A percentile compares a stretch with the other conserved stretches of the same genome.
Evolutionary conservation across 1,140 invertebrate genomes (phyloP).

Genomic region (Mya arenaria): DNA sequence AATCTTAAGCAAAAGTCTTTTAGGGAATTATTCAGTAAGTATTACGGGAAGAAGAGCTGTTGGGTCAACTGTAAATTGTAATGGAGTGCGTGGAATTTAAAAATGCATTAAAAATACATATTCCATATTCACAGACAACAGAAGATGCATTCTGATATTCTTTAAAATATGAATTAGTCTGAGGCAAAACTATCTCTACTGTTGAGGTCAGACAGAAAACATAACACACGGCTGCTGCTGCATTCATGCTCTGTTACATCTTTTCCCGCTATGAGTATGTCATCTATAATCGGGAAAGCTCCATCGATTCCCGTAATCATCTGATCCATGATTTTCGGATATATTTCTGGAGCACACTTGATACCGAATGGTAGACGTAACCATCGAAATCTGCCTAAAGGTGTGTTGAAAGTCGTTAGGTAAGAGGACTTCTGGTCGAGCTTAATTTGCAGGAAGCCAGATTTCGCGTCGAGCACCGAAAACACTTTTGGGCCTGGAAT

Average conservation of each 20-base stretch:
- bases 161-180: too few relatives aligned
- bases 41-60: too few relatives aligned
- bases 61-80: too few relatives aligned
- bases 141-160: too few relatives aligned
- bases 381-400: slow-evolving; percentile 57
- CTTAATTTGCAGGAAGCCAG: slow-evolving; percentile 54
- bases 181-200: too few relatives aligned
- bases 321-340: slow-evolving; percentile 79
- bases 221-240: too few relatives aligned
- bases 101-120: too few relatives aligned
- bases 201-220: too few relatives aligned
- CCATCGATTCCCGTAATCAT: slow-evolving; percentile 65
- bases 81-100: too few relatives aligned
- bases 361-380: slow-evolving; percentile 59
- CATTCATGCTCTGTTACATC: slow-evolving; percentile 58
- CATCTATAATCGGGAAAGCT: slow-evolving; percentile 75
- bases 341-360: slow-evolving; percentile 77
- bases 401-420: slow-evolving; percentile 48
- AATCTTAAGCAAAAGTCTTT: too few relatives aligned
- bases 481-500: slow-evolving; percentile 55
- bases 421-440: slow-evolving; percentile 30
- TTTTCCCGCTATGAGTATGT: slow-evolving; percentile 64
- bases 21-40: too few relatives aligned
- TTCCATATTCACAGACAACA: too few relatives aligned
- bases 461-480: slow-evolving; percentile 39